Base-by-base conservation (phyloP, 2,888 invertebrate species). In the Lasioglossum pauxillum region DNA sequence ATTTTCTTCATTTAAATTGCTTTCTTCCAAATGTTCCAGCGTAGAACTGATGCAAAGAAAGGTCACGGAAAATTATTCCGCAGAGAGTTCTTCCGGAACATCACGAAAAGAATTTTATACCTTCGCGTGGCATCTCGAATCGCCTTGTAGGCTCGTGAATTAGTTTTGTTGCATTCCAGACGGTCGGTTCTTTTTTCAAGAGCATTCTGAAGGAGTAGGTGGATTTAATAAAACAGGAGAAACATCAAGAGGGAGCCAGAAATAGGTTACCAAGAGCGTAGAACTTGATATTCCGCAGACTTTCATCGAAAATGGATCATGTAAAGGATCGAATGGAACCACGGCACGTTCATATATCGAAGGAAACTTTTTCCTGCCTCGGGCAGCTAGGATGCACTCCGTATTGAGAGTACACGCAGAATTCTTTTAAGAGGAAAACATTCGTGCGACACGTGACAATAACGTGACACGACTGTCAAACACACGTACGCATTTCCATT, bases 391-490 rank as follows among this genome's bases (percentile, higher is more conserved):
- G 80, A 77, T 85, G 85, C 86, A 85, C 83, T 84, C 57, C 44
- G 88, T 84, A 85, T 84, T 75, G 86, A 75, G 74, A 77, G 80
- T 75, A 84, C 73, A 81, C 84, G 84, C 85, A 78, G 85, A 75
- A 77, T 78, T 78, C 85, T 90, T 85, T 88, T 88, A 88, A 83
- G 83, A 78, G 82, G 72, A 88, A 86, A 91, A 85, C 90, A 90
- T 91, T 91, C 90, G 82, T 88, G 89, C 88, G 91, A 91, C 92
- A 92, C 90, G 91, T 93, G 93, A 93, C 90, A 90, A 93, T 94
- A 92, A 93, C 92, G 93, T 93, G 93, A 93, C 92, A 91, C 88
- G 91, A 92, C 91, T 93, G 89, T 91, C 86, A 82, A 84, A 67
- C 78, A 84, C 84, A 88, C 83, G 86, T 85, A 82, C 80, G 84